These are phyloP conservation scores for Goniozus legneri DNA, from an alignment of 1,140 invertebrate species.

Conservation along the genomic window DNA sequence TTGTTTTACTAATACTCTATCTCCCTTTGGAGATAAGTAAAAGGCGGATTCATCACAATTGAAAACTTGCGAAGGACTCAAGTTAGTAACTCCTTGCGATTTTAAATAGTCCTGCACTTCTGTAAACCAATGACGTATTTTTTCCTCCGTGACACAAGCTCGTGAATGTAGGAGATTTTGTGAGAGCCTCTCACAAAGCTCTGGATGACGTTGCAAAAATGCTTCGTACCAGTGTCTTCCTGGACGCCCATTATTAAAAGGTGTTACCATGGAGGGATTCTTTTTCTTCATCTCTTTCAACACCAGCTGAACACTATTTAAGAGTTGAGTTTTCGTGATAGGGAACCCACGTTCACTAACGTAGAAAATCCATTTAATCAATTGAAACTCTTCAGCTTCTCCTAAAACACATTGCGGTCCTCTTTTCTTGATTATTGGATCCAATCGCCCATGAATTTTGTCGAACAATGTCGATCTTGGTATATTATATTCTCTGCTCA, in stretches of 20 bases:
- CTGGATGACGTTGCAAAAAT: conserved; percentile 31
- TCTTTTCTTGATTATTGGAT: no score
- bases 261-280: no score
- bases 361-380: conserved; percentile 32
- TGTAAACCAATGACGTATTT: conserved; percentile 24
- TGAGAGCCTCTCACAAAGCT: conserved; percentile 20
- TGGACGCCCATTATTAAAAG: conserved; percentile 31
- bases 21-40: conserved; percentile 5
- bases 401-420: conserved; percentile 25
- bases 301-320: conserved; percentile 34
- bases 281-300: conserved; percentile 26
- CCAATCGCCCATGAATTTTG: no score
- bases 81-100: no score
- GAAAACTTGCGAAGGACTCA: no score
- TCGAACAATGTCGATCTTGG: no score
- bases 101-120: conserved; percentile 23
- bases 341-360: conserved; percentile 36
- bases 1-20: conserved; percentile 7
- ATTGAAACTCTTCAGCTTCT: conserved; percentile 25
- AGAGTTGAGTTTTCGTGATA: conserved; percentile 32
- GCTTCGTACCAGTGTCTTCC: conserved; percentile 27
- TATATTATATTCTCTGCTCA: no score
- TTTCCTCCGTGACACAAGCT: conserved; percentile 24
- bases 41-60: conserved; percentile 8
- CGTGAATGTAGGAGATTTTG: conserved; percentile 31